Conservation (phyloP, 2,888 invertebrate species). For the Cinara cedri region DNA sequence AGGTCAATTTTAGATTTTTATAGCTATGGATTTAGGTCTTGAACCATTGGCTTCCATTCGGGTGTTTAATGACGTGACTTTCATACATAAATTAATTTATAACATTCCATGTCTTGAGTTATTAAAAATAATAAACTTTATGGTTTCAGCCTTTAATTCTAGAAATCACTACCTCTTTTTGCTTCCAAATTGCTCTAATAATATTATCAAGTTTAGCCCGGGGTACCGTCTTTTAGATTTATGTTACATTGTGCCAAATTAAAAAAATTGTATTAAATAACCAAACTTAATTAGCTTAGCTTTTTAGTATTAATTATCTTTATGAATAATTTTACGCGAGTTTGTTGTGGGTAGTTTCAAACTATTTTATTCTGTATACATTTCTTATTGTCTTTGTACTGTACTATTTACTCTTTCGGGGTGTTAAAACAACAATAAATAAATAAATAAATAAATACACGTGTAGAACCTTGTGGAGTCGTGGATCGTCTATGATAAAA, state of each 20-base stretch:
- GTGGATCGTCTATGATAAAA: too few relatives aligned
- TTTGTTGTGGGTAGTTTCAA: too few relatives aligned
- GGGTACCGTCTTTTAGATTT: not conserved
- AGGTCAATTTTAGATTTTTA: not conserved
- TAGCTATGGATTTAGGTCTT: not conserved
- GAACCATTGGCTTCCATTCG: not conserved
- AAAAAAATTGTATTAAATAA: too few relatives aligned
- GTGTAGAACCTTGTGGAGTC: too few relatives aligned
- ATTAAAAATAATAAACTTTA: not conserved
- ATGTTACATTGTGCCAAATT: not conserved
- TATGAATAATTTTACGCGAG: too few relatives aligned
- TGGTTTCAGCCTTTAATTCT: not conserved
- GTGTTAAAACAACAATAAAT: too few relatives aligned
- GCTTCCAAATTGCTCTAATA: not conserved
- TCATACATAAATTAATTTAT: not conserved
- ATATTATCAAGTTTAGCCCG: not conserved
- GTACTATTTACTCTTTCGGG: too few relatives aligned
- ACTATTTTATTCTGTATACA: too few relatives aligned
- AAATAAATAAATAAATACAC: too few relatives aligned
- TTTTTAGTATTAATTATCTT: too few relatives aligned
- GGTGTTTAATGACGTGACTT: not conserved
- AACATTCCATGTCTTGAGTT: not conserved
- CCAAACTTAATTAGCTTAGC: too few relatives aligned
- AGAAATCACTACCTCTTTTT: not conserved
- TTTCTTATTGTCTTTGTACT: too few relatives aligned